phyloP scores from a whole-genome alignment of 2,113 vertebrate species.

The Pogona vitticeps region DNA sequence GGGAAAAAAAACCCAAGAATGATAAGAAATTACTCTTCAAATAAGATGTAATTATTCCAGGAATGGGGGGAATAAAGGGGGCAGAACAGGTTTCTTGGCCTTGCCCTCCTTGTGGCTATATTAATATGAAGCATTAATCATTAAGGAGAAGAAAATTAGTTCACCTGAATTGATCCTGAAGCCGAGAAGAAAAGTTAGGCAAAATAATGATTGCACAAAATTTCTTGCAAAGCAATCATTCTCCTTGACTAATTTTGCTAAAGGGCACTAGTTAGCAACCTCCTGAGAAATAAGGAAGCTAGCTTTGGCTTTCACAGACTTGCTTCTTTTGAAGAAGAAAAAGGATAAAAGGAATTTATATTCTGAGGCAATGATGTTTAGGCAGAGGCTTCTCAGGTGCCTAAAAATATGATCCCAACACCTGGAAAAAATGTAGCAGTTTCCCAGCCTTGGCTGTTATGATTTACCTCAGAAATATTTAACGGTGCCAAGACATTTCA shows the following conservation, averaged over 20 bases:
- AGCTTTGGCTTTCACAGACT: not conserved
- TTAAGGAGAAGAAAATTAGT: constrained; percentile 63
- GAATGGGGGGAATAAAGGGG: not conserved
- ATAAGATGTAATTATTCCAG: constrained; percentile 45
- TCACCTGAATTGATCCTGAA: constrained; percentile 56
- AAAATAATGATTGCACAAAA: constrained; percentile 53
- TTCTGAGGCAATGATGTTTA: not conserved
- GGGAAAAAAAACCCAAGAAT: constrained; percentile 8
- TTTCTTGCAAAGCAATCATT: constrained; percentile 57
- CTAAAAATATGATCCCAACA: not conserved
- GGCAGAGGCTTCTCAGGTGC: not conserved
- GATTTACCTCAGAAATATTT: not conserved
- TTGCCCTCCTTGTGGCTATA: constrained; percentile 42
- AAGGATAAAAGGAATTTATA: not conserved
- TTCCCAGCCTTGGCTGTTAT: not conserved
- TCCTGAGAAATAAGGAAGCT: not conserved
- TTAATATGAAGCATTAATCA: constrained; percentile 66
- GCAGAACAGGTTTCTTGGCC: constrained; percentile 45
- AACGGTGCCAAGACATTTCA: not conserved
- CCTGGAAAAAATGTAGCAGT: not conserved
- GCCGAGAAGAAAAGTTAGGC: constrained; percentile 42
- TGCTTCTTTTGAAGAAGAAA: not conserved
- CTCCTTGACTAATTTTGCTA: constrained; percentile 34
- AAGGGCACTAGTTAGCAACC: constrained; percentile 40
- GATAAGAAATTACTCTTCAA: constrained; percentile 29